Evolutionary conservation across 1,140 invertebrate species (phyloP).

Genomic region (Halictus rubicundus): DNA sequence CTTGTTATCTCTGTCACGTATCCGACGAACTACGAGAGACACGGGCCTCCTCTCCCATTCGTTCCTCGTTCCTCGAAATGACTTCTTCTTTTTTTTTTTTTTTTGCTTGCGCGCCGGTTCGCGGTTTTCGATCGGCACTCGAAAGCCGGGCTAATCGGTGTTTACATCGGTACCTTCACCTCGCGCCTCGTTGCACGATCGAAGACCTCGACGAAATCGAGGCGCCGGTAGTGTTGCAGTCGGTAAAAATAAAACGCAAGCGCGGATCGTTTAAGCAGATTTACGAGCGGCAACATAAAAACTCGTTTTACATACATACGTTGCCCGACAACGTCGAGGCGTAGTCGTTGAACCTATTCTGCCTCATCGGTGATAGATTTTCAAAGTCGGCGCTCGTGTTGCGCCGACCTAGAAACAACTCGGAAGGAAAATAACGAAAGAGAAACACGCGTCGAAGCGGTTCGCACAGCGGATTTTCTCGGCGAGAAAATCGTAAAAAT

Average conservation of each 20-base stretch:
- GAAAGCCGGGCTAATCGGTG: not conserved
- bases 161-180: slow-evolving; percentile 19
- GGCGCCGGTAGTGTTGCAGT: not conserved
- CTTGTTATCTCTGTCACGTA: no score
- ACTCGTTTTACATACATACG: not conserved
- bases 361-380: not conserved
- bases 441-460: no score
- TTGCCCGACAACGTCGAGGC: not conserved
- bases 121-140: not conserved
- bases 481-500: no score
- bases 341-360: not conserved
- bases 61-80: not conserved
- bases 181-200: slow-evolving; percentile 6
- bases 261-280: not conserved
- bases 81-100: no score
- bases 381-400: no score
- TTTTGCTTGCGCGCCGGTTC: not conserved
- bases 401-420: not conserved
- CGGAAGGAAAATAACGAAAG: not conserved
- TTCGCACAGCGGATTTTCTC: no score
- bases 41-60: not conserved
- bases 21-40: no score
- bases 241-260: slow-evolving; percentile 25
- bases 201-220: not conserved
- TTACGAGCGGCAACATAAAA: slow-evolving; percentile 3